phyloP scores from a whole-genome alignment of 1,140 invertebrate species.

The Cecropterus lyciades region DNA sequence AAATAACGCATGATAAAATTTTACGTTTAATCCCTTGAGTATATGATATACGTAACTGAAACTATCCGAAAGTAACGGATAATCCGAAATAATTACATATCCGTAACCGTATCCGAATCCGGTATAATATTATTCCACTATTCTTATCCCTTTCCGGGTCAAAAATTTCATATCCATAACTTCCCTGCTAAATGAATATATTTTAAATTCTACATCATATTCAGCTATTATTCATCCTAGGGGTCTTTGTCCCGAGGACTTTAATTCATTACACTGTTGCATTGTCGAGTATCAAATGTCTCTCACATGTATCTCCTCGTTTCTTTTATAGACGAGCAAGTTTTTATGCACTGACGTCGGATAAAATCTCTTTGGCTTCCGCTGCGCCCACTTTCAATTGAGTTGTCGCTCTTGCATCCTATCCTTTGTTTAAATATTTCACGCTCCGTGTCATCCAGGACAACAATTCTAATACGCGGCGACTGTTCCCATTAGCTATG shows the following conservation, averaged over 20 bases:
- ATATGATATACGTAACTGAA: too few species aligned
- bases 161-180: too few species aligned
- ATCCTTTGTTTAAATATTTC: conserved; percentile 18
- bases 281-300: conserved; percentile 30
- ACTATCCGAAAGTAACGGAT: too few species aligned
- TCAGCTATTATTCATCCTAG: conserved; percentile 12
- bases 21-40: too few species aligned
- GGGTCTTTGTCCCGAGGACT: conserved; percentile 15
- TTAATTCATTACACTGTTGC: conserved; percentile 23
- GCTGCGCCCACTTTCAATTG: conserved; percentile 36
- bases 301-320: conserved; percentile 15
- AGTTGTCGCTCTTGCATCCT: conserved; percentile 34
- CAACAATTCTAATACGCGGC: neutral
- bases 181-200: too few species aligned
- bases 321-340: conserved; percentile 31
- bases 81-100: too few species aligned
- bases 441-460: neutral
- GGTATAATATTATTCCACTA: too few species aligned
- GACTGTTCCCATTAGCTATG: neutral
- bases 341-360: conserved; percentile 32
- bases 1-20: too few species aligned
- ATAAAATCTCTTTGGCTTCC: conserved; percentile 30
- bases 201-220: conserved; percentile 11
- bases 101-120: too few species aligned
- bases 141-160: too few species aligned